Percentiles rank a stretch among this genome's conserved stretches.
Evolutionary conservation across 2,888 invertebrate species (phyloP).

Genomic region (Nezara viridula): DNA sequence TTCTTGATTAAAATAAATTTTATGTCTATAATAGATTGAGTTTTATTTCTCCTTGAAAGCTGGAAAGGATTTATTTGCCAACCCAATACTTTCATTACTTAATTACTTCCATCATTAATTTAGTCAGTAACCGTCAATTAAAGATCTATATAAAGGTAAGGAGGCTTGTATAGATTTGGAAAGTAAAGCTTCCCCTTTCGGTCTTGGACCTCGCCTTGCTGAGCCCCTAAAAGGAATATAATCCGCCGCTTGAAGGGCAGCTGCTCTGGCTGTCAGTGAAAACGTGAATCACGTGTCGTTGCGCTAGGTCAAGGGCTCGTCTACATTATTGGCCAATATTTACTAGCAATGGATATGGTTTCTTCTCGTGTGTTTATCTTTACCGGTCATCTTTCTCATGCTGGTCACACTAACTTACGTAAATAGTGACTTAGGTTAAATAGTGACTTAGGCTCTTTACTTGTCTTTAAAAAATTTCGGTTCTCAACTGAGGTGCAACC

Average conservation of each 20-base stretch:
- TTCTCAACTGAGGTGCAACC: too few relatives aligned
- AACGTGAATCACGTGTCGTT: conserved; percentile 8
- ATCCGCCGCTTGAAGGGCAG: not conserved
- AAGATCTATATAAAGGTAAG: not conserved
- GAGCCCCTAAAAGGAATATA: not conserved
- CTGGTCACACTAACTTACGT: too few relatives aligned
- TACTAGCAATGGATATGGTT: not conserved
- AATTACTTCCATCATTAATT: not conserved
- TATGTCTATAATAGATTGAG: too few relatives aligned
- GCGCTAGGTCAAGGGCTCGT: conserved; percentile 3
- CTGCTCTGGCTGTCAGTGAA: not conserved
- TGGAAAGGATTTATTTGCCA: too few relatives aligned
- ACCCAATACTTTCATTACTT: too few relatives aligned
- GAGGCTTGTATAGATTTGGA: not conserved
- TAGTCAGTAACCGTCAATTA: not conserved
- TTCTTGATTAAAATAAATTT: too few relatives aligned
- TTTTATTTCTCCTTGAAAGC: too few relatives aligned
- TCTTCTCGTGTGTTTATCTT: not conserved
- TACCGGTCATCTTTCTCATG: not conserved
- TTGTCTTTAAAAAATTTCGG: too few relatives aligned
- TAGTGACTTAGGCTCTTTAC: too few relatives aligned
- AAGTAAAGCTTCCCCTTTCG: not conserved
- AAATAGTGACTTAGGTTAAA: too few relatives aligned
- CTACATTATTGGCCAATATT: not conserved
- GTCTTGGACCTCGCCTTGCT: not conserved